Percentiles rank a stretch among this genome's conserved stretches.
Conservation (phyloP, 1,140 invertebrate species). For the Oreohelix idahoensis region DNA sequence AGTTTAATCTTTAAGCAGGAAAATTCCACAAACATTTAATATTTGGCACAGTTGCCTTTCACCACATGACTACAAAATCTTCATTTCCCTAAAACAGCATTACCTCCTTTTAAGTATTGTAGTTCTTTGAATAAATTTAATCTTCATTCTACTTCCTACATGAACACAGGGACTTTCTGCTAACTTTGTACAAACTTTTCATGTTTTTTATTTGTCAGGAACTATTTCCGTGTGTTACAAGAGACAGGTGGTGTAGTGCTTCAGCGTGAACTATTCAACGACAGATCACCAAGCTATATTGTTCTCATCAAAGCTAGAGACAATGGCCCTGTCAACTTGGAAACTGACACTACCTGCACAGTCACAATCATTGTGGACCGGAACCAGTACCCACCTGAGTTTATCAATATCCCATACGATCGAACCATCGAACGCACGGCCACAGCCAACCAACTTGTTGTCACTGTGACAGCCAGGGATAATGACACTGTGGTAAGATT, state of each 20-base stretch:
- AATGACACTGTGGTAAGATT: slow-evolving; percentile 40
- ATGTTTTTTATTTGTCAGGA: neutral
- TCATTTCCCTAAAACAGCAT: no score
- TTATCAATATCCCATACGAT: slow-evolving; percentile 65
- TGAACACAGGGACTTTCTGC: no score
- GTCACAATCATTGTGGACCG: slow-evolving; percentile 88
- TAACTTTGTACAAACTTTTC: neutral
- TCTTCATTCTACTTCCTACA: no score
- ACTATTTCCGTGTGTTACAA: slow-evolving; percentile 7
- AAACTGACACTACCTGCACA: slow-evolving; percentile 74
- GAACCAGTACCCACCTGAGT: slow-evolving; percentile 76
- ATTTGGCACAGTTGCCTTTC: no score
- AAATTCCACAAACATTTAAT: no score
- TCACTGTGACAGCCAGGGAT: slow-evolving; percentile 19
- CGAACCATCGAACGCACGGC: slow-evolving; percentile 51
- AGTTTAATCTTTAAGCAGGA: no score
- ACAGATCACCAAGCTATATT: neutral
- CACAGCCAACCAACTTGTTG: slow-evolving; percentile 29
- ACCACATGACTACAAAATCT: no score
- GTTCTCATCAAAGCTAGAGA: slow-evolving; percentile 13
- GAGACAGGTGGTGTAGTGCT: slow-evolving; percentile 2
- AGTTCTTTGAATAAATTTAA: no score
- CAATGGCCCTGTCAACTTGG: neutral
- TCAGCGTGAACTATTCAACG: slow-evolving; percentile 7
- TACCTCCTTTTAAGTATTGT: no score